Evolutionary conservation across 2,797 vertebrate species (phyloP), one percentile per base, ranked within the genome.

Genomic region (Neosilurus mollespiculum): DNA sequence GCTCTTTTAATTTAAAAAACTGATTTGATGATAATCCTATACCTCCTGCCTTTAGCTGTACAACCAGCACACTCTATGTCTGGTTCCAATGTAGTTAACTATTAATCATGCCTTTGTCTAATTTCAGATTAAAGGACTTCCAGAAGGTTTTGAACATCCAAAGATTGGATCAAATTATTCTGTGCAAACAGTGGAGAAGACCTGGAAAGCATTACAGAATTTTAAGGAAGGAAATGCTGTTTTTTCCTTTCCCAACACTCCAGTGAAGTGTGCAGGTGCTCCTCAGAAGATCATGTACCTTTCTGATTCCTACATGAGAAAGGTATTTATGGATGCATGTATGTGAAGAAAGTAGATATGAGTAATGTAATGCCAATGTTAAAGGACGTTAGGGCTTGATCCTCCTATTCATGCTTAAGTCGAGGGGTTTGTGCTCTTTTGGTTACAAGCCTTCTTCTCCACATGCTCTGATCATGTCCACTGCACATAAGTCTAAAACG

Each of bases 231-330:
- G 98, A 78, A 99, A 99, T 54, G 98, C 98, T 51, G 87, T 99
- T 79, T 99, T 99, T 85, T 95, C 96, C 9, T 98, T 97, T 88
- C 98, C 98, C 69, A 98, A 98, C 82, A 97, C 96, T 8, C 96
- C 98, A 0, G 91, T 99, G 80, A 99, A 99, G 90, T 99, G 98
- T 88, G 97, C 95, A 0, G 98, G 98, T 4, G 98, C 98, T 0
- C 97, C 98, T 22, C 98, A 99, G 91, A 99, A 99, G 92, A 99
- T 99, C 88, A 99, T 99, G 97, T 99, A 99, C 90, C 94, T 99
- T 22, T 90, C 97, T 0, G 98, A 99, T 3, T 94, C 94, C 3
- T 98, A 92, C 88, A 89, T 97, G 70, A 95, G 96, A 91, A 98
- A 99, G 94, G 98, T 99, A 90, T n/a, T 83, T 78, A 37, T 66